Base-by-base conservation (phyloP, 1,140 invertebrate species). In the Aphidius ervi region DNA sequence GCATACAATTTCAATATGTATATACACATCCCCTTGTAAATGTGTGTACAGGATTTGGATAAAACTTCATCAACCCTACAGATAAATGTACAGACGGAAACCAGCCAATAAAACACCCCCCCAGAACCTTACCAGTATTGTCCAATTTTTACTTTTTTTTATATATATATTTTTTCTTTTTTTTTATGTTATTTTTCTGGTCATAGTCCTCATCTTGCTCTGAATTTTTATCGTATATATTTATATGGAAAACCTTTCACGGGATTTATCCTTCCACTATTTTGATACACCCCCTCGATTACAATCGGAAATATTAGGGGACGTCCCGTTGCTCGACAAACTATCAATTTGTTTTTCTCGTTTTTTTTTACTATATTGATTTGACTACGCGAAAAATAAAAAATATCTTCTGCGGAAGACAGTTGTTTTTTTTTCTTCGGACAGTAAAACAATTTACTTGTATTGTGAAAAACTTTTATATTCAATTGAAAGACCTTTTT, bases 231-330 rank as follows among this genome's bases (percentile, higher is more conserved):
- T 16, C 16, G 16, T 16, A 16, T 16, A 16, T 16, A 16, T 16
- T 16, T 47, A 43, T 59, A 45, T 37, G 53, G 41, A 48, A 43
- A 56, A 46, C 54, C 23, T 31, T 31, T 31, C 23, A 31, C 4
- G 4, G 23, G 23, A 31, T 31, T 31, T 31, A 31, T 31, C 23
- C 2, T 31, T 31, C 23, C 23, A 31, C 23, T 31, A 31, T 31
- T 31, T 31, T 31, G 23, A 9, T 66, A 78, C 78, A 79, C 78
- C 78, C 78, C 76, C 70, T 78, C 78, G 75, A 80, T 80, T 80
- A 80, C 74, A 78, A 75, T 79, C 78, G 78, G 78, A 80, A 80
- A 80, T 80, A 80, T 80, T 80, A 80, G 78, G 78, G 78, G 78
- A 80, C 78, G 78, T 74, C 77, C 77, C 74, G 72, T 68, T 69